A percentile compares a stretch with the other conserved stretches of the same genome.
Evolutionary conservation across 1,140 invertebrate species (phyloP).

Genomic region (Scaptodrosophila lebanonensis): DNA sequence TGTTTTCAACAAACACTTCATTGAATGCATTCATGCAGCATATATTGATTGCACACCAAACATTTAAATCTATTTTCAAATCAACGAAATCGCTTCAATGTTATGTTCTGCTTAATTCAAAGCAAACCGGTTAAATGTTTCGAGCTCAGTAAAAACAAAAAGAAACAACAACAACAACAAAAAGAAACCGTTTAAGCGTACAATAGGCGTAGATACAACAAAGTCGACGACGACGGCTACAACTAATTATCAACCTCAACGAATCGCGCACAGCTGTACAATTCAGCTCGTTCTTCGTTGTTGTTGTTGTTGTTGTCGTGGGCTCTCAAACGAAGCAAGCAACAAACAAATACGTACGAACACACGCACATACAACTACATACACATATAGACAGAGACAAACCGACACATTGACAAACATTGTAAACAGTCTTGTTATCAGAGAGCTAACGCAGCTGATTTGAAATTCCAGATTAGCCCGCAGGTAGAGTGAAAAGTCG

Average conservation of each 20-base stretch:
- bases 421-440: slow-evolving; percentile 39
- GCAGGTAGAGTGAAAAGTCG: no score
- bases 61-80: slow-evolving; percentile 27
- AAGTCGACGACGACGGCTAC: slow-evolving; percentile 13
- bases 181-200: slow-evolving; percentile 60
- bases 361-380: no score
- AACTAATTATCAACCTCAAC: slow-evolving; percentile 61
- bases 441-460: slow-evolving; percentile 19
- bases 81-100: slow-evolving; percentile 23
- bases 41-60: slow-evolving; percentile 23
- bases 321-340: slow-evolving; percentile 5
- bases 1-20: slow-evolving; percentile 41
- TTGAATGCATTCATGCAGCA: not conserved
- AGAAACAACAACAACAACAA: slow-evolving; percentile 1
- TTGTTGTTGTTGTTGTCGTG: slow-evolving; percentile 26
- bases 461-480: slow-evolving; percentile 25
- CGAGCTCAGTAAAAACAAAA: slow-evolving; percentile 39
- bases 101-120: slow-evolving; percentile 59
- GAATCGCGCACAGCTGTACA: slow-evolving; percentile 55
- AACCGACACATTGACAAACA: slow-evolving; percentile 23
- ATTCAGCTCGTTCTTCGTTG: slow-evolving; percentile 15
- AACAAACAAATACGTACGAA: slow-evolving; percentile 41
- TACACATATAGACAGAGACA: slow-evolving; percentile 14
- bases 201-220: slow-evolving; percentile 44
- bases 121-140: slow-evolving; percentile 63